A percentile compares a stretch with the other conserved stretches of the same genome.
These are phyloP conservation scores for Leptopilina myrica DNA, from an alignment of 2,888 invertebrate genomes.

Conservation along the genomic window DNA sequence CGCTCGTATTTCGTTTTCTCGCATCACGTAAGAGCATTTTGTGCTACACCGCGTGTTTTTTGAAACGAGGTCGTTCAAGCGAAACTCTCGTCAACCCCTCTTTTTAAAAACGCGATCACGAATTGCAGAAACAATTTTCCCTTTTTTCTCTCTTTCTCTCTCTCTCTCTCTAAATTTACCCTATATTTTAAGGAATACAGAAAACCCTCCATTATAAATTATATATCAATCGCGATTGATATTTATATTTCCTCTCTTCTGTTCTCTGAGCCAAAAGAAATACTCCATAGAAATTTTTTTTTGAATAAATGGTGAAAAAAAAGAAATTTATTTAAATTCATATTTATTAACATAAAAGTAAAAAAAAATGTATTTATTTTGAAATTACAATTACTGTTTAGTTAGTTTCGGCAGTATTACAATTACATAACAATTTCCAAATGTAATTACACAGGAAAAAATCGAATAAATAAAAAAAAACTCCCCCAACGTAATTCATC, in stretches of 20 bases:
- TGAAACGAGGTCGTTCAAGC: constrained; percentile 18
- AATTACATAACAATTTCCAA: no score
- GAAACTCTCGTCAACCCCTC: constrained; percentile 23
- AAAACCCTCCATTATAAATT: background rate
- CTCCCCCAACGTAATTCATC: background rate
- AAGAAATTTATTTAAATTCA: no score
- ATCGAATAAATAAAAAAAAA: background rate
- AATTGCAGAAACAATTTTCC: constrained; percentile 26
- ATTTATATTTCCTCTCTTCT: background rate
- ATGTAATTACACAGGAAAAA: no score
- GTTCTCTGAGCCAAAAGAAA: no score
- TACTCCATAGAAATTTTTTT: no score
- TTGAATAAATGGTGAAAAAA: no score
- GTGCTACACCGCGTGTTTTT: constrained; percentile 19
- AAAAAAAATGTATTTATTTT: no score
- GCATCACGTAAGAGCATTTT: constrained; percentile 39
- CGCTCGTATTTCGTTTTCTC: constrained; percentile 44
- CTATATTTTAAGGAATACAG: background rate
- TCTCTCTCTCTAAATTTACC: background rate
- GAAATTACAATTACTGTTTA: no score
- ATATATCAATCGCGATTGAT: background rate
- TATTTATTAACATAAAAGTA: no score
- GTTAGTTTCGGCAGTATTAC: no score
- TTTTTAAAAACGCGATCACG: constrained; percentile 13
- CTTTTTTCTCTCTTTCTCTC: background rate